phyloP scores from a whole-genome alignment of 2,888 invertebrate species.

The Anthoptus insignis region DNA sequence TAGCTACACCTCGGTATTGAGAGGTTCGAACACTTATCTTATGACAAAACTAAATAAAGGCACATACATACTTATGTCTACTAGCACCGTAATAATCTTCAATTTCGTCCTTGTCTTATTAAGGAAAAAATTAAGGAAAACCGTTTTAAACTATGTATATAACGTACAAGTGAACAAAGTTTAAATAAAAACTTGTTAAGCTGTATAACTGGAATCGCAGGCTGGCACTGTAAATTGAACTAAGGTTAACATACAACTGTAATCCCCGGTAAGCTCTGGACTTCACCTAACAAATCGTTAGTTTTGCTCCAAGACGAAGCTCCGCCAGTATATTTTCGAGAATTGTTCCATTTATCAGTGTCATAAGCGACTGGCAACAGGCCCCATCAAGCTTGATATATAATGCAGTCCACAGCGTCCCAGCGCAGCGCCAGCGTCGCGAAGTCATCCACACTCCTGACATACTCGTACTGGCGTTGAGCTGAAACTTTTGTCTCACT shows the following conservation, averaged over 20 bases:
- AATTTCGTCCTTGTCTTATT: no score
- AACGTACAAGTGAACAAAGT: no score
- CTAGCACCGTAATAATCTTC: no score
- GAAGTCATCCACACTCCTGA: background rate
- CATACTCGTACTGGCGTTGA: background rate
- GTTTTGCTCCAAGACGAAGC: conserved; percentile 10
- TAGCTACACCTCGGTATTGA: background rate
- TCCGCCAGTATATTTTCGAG: conserved; percentile 7
- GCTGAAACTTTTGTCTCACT: no score
- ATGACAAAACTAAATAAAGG: no score
- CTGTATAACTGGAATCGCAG: background rate
- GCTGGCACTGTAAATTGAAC: no score
- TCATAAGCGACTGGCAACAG: conserved; percentile 2
- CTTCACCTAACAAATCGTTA: conserved; percentile 4
- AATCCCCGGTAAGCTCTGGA: background rate
- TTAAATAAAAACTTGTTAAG: background rate
- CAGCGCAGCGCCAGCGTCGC: background rate
- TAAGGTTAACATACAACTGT: no score
- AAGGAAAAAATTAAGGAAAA: no score
- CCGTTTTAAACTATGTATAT: no score
- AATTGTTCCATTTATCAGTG: conserved; percentile 17
- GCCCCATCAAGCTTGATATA: background rate
- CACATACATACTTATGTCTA: no score
- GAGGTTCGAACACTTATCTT: no score
- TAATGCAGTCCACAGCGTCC: background rate